Base-by-base conservation (phyloP, 2,113 vertebrate species). In the Pseudopipra pipra region DNA sequence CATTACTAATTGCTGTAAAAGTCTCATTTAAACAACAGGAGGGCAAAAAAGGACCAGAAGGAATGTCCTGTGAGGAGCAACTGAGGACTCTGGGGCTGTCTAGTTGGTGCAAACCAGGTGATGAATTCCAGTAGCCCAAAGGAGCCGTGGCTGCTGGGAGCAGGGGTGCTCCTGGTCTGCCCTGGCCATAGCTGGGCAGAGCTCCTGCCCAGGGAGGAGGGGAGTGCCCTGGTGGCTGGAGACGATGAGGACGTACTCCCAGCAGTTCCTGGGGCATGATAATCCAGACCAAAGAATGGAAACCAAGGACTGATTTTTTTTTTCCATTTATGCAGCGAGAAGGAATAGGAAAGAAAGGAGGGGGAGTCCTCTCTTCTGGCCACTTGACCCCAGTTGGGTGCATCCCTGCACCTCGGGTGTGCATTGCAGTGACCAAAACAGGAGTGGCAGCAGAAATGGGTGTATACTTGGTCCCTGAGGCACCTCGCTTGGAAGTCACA, bases 111-210 rank as follows among this genome's bases (percentile, higher is more conserved):
- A 67, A 47, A 76, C 11, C 20, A n/a, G 37, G 43, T 51, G 47
- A 37, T 51, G 54, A 18, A 23, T 81, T 77, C 52, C 72, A 52
- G 51, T 8, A 35, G 62, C 24, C 52, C 33, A 37, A 46, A 41
- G 25, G n/a, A 52, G 12, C 7, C 4, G 1, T 5, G 5, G 46
- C 41, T 49, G 54, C 54, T 73, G 2, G 0, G 18, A 44, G 10
- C 46, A n/a, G 30, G 61, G 61, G 17, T 58, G 8, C 9, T 89
- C 25, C 49, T 41, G 31, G 9, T 49, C 63, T 56, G 17, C n/a
- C 30, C 43, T 31, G 39, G 7, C 5, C 2, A 41, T 9, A 35
- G 24, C 35, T 5, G 19, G 18, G 16, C 27, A 12, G 25, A 70
- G 15, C 44, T 39, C 39, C 74, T 70, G 33, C 39, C 44, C 14